Evolutionary conservation across 2,113 vertebrate genomes (phyloP), one percentile per base, ranked within the genome.

Genomic region (Mormyrus iriodes): DNA sequence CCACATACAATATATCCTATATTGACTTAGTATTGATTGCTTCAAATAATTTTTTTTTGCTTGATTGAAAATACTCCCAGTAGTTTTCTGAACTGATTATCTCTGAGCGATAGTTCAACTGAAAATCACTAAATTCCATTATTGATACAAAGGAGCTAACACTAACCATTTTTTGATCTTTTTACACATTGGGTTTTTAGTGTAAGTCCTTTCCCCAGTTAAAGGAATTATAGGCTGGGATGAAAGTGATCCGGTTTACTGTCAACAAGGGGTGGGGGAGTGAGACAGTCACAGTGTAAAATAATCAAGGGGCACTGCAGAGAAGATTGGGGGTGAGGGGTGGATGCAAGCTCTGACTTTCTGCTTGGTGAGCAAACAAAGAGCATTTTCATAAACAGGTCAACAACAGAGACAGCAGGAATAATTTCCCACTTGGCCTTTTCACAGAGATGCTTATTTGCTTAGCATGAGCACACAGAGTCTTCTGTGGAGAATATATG

Each of bases 351-450:
- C 15, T n/a, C 17, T 89, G 52, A 49, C 46, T 42, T 86, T 86
- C 3, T 27, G 86, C 87, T 89, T 88, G 79, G 79, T 89, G 90
- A 90, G 58, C 87, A 90, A 92, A 92, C 88, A 91, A 76, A 87
- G 27, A 90, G 89, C 52, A 48, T 86, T 90, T 89, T 73, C 82
- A 55, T 73, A 89, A 17, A 44, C 58, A 89, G 48, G 52, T 82
- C 88, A 61, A 82, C 65, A 88, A 51, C 31, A 91, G 88, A n/a
- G 39, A 85, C 39, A 76, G 35, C 51, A 53, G 17, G 8, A 65
- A 87, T 90, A 87, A 92, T 87, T 92, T 88, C 53, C 49, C 21
- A 84, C 65, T 79, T 84, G 85, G 49, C n/a, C 51, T 27, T 51
- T 55, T 84, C 76, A 90, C 52, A 88, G 61, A 89, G 27, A 31